Evolutionary conservation across 1,140 invertebrate genomes (phyloP).

Genomic region (Sycophaga agraensis): DNA sequence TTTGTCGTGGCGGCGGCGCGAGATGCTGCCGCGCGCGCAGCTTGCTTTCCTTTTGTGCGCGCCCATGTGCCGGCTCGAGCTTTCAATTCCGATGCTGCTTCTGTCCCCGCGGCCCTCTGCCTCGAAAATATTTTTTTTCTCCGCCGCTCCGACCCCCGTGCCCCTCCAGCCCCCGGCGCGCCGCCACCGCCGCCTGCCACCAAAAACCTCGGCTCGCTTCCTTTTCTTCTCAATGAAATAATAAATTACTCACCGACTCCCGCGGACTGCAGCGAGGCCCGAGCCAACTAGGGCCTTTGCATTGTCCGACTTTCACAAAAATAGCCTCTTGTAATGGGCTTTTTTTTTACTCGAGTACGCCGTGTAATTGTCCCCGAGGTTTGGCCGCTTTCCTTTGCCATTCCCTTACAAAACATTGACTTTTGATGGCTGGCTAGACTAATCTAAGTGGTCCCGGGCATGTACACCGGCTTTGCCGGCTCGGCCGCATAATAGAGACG

Average conservation of each 20-base stretch:
- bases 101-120: not conserved
- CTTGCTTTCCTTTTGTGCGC: constrained; percentile 19
- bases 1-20: not conserved
- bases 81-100: constrained; percentile 9
- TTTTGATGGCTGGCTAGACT: no score
- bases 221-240: constrained; percentile 1
- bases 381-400: no score
- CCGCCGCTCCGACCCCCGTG: not conserved
- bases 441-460: no score
- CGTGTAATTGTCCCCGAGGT: no score
- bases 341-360: no score
- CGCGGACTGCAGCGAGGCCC: not conserved
- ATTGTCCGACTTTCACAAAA: not conserved
- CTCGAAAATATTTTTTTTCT: constrained; percentile 5
- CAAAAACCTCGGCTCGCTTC: no score
- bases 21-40: not conserved
- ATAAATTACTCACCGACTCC: not conserved
- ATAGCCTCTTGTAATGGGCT: not conserved
- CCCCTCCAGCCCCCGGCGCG: not conserved
- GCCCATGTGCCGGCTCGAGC: not conserved
- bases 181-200: no score
- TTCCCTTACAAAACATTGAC: no score
- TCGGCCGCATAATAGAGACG: no score
- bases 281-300: no score
- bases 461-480: no score